Percentiles rank a stretch among this genome's conserved stretches.
These are phyloP conservation scores for Lacerta agilis DNA, from an alignment of 2,797 vertebrate genomes.

Conservation along the genomic window DNA sequence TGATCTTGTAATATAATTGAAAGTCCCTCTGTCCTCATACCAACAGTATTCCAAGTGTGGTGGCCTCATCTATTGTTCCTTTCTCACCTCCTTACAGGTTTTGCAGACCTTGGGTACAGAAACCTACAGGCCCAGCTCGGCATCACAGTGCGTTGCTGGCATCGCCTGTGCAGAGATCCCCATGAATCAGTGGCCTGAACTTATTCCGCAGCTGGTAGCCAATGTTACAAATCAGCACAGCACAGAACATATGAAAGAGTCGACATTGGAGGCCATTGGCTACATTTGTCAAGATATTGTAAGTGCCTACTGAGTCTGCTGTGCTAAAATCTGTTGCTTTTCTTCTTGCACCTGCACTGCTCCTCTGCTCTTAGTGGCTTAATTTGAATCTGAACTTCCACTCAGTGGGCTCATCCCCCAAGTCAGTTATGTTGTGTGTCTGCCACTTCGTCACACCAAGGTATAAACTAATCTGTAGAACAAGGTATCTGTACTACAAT, in stretches of 20 bases:
- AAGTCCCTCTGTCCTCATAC: background rate
- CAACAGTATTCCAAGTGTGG: background rate
- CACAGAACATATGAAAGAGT: slow-evolving; percentile 99
- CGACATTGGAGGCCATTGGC: slow-evolving; percentile 97
- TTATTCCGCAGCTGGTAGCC: slow-evolving; percentile 94
- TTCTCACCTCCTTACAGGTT: slow-evolving; percentile 78
- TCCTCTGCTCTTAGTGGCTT: background rate
- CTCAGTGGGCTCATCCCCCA: background rate
- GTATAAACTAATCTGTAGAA: background rate
- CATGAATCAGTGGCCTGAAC: slow-evolving; percentile 96
- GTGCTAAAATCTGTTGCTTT: background rate
- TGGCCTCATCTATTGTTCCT: background rate
- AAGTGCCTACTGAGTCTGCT: slow-evolving; percentile 70
- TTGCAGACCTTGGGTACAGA: slow-evolving; percentile 95
- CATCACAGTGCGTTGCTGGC: slow-evolving; percentile 97
- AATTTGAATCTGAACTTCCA: background rate
- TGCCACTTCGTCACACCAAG: background rate
- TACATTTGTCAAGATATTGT: slow-evolving; percentile 99
- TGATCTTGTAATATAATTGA: background rate
- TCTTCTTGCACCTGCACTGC: background rate
- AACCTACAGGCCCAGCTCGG: slow-evolving; percentile 96
- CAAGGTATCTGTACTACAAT: background rate
- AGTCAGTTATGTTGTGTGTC: background rate
- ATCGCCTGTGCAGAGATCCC: slow-evolving; percentile 98
- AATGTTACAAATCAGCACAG: slow-evolving; percentile 95